phyloP scores from a whole-genome alignment of 2,113 vertebrate species.

The Rhabdomys dilectus region DNA sequence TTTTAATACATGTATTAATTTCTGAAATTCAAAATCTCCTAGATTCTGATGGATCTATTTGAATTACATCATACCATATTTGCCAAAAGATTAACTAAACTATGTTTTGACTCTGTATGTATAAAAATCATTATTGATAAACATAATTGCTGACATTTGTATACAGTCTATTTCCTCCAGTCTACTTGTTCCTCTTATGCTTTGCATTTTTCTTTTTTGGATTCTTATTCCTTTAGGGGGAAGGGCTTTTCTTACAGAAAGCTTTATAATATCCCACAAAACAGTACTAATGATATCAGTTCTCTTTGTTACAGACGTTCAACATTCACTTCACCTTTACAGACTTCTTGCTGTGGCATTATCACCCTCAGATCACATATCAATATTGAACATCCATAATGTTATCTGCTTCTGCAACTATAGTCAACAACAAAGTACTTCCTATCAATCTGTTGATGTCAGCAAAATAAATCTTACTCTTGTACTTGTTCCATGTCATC shows the following conservation, averaged over 20 bases:
- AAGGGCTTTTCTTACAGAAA: not conserved
- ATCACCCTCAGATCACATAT: not conserved
- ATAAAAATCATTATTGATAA: not conserved
- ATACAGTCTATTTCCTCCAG: not conserved
- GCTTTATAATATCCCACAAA: not conserved
- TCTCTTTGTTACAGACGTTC: not conserved
- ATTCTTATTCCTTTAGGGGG: conserved; percentile 9
- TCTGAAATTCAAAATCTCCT: not conserved
- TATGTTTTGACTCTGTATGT: not conserved
- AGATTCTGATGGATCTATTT: not conserved
- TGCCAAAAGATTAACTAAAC: not conserved
- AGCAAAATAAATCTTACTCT: not conserved
- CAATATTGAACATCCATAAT: not conserved
- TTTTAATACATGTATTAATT: not conserved
- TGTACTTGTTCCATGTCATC: not conserved
- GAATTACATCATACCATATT: not conserved
- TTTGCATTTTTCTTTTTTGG: not conserved
- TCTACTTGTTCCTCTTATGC: not conserved
- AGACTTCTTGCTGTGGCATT: not conserved
- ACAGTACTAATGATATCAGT: not conserved
- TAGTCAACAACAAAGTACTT: not conserved
- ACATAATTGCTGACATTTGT: not conserved
- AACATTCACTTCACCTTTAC: not conserved
- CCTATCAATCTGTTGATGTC: not conserved
- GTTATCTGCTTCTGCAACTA: not conserved